These are phyloP conservation scores for Hemaris fuciformis DNA, from an alignment of 2,888 invertebrate species.

Conservation along the genomic window DNA sequence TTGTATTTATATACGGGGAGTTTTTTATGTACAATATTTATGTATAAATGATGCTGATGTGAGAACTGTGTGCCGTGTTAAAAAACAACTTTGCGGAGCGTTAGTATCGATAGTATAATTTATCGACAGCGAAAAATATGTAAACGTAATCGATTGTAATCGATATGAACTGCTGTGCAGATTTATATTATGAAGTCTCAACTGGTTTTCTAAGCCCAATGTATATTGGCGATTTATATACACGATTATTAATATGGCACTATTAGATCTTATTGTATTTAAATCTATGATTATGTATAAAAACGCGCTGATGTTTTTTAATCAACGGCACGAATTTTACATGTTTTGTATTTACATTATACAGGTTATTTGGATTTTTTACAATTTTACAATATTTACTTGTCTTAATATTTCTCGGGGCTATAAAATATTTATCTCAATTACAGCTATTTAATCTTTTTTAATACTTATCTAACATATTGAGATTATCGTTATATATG, in stretches of 20 bases:
- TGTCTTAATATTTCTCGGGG: neutral
- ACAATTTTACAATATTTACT: neutral
- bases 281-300: too few relatives aligned
- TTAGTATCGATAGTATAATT: neutral
- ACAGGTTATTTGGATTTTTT: neutral
- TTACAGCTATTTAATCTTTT: neutral
- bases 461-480: neutral
- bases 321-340: neutral
- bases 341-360: neutral
- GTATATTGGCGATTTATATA: too few relatives aligned
- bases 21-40: neutral
- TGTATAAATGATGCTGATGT: neutral
- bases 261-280: neutral
- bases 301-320: neutral
- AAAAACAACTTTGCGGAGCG: neutral
- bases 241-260: neutral
- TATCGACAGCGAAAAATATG: neutral
- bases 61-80: neutral
- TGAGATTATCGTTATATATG: conserved; percentile 1
- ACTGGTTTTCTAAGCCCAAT: neutral
- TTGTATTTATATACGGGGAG: neutral
- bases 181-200: neutral
- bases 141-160: neutral
- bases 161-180: neutral
- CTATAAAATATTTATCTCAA: neutral